Conservation (phyloP, 2,888 invertebrate species). For the Drosophila kanekoi region DNA sequence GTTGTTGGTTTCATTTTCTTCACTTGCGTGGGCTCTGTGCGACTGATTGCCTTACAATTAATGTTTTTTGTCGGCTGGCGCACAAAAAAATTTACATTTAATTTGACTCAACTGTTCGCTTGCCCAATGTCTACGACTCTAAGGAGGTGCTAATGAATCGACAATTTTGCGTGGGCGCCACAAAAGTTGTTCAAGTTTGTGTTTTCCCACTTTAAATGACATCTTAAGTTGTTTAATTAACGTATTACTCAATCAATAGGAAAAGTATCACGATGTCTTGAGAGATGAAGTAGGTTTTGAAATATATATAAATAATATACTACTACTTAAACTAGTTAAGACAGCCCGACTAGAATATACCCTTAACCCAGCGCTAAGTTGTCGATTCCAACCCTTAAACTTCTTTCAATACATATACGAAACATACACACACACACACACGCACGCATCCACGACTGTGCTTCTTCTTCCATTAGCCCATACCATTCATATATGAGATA, state of each 20-base stretch:
- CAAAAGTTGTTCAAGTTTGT: not conserved
- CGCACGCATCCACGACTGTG: no score
- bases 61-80: conserved; percentile 25
- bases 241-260: conserved; percentile 1
- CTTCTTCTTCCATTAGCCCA: no score
- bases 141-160: conserved; percentile 59
- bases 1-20: conserved; percentile 22
- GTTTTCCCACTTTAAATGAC: conserved; percentile 3
- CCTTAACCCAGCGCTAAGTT: no score
- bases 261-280: not conserved
- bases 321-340: no score
- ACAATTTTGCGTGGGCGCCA: conserved; percentile 27
- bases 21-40: conserved; percentile 44
- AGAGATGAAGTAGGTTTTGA: no score
- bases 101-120: conserved; percentile 59
- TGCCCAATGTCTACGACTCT: conserved; percentile 37
- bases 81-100: conserved; percentile 58
- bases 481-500: no score
- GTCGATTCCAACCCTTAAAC: no score
- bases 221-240: conserved; percentile 21
- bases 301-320: no score
- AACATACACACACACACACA: no score
- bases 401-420: no score
- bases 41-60: conserved; percentile 52
- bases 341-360: no score